Evolutionary conservation across 2,797 vertebrate genomes (phyloP).

Genomic region (Pelochelys cantorii): DNA sequence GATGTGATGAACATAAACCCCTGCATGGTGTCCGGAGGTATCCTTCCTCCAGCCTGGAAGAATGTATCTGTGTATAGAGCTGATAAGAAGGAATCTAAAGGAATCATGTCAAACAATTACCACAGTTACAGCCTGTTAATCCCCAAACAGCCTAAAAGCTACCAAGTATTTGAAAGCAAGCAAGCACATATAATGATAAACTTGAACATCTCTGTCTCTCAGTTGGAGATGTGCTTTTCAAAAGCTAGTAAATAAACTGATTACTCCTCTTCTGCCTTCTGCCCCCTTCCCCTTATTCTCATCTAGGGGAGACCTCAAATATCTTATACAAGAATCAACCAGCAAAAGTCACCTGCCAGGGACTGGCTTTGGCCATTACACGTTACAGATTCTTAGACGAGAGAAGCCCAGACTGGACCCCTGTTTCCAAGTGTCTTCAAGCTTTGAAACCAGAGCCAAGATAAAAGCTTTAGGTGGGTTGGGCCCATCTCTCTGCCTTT

Average conservation of each 20-base stretch:
- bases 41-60: not conserved
- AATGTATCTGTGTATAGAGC: not conserved
- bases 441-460: conserved; percentile 3
- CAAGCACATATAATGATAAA: not conserved
- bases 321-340: rapidly evolving
- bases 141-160: not conserved
- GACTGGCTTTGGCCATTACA: not conserved
- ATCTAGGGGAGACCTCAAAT: not conserved
- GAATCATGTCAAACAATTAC: not conserved
- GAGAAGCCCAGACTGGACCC: not conserved
- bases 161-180: conserved; percentile 23
- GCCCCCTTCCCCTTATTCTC: not conserved
- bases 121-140: not conserved
- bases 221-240: not conserved
- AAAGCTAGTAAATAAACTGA: not conserved
- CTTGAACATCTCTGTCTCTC: not conserved
- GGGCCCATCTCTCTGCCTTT: not conserved
- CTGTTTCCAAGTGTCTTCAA: not conserved
- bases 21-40: not conserved
- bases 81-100: conserved; percentile 5
- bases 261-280: not conserved
- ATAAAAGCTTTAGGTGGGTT: not conserved
- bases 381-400: not conserved
- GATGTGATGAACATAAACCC: not conserved
- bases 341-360: not conserved